Base-by-base conservation (phyloP, 1,140 invertebrate species). In the Hycleus phaleratus region DNA sequence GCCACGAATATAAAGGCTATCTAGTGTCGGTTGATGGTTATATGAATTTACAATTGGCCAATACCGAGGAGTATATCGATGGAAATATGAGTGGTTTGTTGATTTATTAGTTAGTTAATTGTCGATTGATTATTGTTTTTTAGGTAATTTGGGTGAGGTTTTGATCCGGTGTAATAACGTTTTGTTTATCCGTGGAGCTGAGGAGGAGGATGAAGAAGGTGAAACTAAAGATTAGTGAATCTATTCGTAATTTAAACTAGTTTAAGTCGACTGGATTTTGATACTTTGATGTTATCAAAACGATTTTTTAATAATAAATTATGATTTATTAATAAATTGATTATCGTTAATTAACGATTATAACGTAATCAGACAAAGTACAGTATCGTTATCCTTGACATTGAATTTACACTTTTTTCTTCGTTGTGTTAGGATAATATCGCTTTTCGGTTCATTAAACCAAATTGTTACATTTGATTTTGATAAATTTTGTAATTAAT, bases 161-260 rank as follows among this genome's bases (percentile, higher is more conserved):
- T 77, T 99, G 3, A 91, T 99, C 54, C 83, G 95, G 67, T 99
- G 97, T 82, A 99, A 99, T 74, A 99, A 99, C 80, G 91, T 99
- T 3, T 79, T 99, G 56, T 99, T 97, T 71, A 92, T 99, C 48
- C 78, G 95, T 77, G 95, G 93, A 3, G 87, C 91, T 3, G 95
- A 98, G 68, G 97, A 98, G 73, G 94, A 97, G 71, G 95, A 97
- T 73, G 95, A 97, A 77, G 94, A 95, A 75, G 93, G 92, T 12
- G 93, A 97, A 80, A 97, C 95, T 88, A 93, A 87, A 70, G 94
- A 97, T 72, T 96, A 84, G 18, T 18, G 18, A 62, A 43, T 5
- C 4, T 32, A 32, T 32, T 32, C 32, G 4, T 32, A 32, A 32
- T 32, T 32, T 32, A 32, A 32, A 32, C 4, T 32, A 32, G 3